Evolutionary conservation across 2,888 invertebrate genomes (phyloP).

Genomic region (Bellardia bayeri): DNA sequence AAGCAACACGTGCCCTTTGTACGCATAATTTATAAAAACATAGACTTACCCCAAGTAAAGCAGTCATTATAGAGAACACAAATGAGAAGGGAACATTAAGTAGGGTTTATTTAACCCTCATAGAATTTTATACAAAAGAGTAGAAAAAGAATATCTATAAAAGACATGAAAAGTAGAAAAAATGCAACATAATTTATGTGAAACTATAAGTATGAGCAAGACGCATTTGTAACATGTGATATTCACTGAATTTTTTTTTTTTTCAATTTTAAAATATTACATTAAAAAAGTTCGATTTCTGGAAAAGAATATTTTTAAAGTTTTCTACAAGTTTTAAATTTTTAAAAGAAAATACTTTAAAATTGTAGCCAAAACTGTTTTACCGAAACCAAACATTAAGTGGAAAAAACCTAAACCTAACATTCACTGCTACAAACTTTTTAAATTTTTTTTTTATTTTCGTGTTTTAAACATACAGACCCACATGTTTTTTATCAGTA

Average conservation of each 20-base stretch:
- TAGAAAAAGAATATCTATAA: constrained; percentile 2
- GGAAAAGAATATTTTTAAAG: too few species aligned
- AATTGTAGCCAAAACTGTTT: not conserved
- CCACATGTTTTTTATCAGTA: not conserved
- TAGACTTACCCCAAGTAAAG: too few species aligned
- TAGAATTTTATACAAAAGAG: constrained; percentile 31
- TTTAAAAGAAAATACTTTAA: not conserved
- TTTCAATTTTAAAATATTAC: too few species aligned
- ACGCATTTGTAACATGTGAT: too few species aligned
- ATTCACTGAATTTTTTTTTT: too few species aligned
- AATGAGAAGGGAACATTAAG: constrained; percentile 42
- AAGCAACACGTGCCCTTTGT: constrained; percentile 65
- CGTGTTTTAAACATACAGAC: not conserved
- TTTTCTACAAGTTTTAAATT: too few species aligned
- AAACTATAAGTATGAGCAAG: not conserved
- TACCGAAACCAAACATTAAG: too few species aligned
- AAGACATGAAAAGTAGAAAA: not conserved
- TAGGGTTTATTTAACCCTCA: not conserved
- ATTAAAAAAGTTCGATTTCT: too few species aligned
- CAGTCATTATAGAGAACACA: too few species aligned
- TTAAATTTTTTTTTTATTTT: not conserved
- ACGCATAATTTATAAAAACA: constrained; percentile 3
- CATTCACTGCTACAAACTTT: not conserved
- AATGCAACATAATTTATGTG: not conserved
- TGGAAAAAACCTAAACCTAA: too few species aligned